Evolutionary conservation across 2,113 vertebrate species (phyloP).

Genomic region (Lathamus discolor): DNA sequence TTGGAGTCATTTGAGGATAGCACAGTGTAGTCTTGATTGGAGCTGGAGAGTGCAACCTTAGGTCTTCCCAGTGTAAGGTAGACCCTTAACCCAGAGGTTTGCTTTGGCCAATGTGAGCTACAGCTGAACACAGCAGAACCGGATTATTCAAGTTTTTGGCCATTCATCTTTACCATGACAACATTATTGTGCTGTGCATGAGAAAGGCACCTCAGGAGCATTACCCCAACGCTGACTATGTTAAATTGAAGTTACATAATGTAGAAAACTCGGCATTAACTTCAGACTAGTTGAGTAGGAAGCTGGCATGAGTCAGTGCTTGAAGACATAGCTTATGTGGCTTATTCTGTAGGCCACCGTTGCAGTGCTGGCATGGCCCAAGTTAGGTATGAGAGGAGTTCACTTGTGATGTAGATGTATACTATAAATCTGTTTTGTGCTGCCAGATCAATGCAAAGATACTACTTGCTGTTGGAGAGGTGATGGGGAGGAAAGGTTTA

Average conservation of each 20-base stretch:
- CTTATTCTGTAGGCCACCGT: background rate
- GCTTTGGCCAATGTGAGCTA: background rate
- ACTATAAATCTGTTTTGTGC: background rate
- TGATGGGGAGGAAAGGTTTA: slow-evolving; percentile 20
- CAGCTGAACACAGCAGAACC: background rate
- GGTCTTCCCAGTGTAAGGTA: background rate
- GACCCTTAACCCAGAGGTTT: background rate
- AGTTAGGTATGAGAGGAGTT: background rate
- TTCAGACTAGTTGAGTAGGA: background rate
- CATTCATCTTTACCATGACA: background rate
- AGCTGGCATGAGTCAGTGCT: background rate
- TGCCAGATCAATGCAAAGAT: background rate
- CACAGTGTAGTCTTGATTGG: background rate
- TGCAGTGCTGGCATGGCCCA: background rate
- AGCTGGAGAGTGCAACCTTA: background rate
- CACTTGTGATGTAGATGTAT: background rate
- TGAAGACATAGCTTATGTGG: accelerated
- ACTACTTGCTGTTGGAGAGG: background rate
- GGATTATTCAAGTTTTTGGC: background rate
- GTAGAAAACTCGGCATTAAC: background rate
- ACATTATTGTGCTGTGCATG: background rate
- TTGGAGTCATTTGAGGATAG: background rate
- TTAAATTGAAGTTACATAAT: background rate
- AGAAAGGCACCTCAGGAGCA: background rate
- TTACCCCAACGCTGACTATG: background rate